Conservation (phyloP, 2,797 vertebrate species). For the Microctenopoma steveboyesi region DNA sequence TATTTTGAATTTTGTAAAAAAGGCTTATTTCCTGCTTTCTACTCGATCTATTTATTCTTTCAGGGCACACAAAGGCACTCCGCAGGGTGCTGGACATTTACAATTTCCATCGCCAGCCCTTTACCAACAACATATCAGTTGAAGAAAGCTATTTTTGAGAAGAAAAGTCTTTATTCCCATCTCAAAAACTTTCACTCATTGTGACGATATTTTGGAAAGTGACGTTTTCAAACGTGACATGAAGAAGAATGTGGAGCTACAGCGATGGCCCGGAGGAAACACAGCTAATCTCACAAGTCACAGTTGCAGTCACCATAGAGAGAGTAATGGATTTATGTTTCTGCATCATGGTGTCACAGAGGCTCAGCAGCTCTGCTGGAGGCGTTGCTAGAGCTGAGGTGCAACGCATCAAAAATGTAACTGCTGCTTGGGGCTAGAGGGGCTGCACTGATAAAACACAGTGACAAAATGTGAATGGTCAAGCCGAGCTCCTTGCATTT, state of each 20-base stretch:
- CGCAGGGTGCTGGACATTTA: conserved; percentile 10
- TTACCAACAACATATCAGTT: conserved; percentile 39
- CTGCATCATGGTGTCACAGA: conserved; percentile 18
- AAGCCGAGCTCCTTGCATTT: background rate
- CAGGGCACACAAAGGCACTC: conserved; percentile 4
- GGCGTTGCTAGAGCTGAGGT: conserved; percentile 18
- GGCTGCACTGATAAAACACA: conserved; percentile 5
- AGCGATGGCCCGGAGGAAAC: conserved; percentile 22
- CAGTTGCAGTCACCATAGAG: conserved; percentile 12
- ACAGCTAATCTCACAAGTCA: conserved; percentile 24
- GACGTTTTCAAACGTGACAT: conserved; percentile 15
- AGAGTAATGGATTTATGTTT: conserved; percentile 42
- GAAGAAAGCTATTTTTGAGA: conserved; percentile 25
- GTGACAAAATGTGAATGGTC: conserved; percentile 8
- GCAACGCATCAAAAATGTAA: conserved; percentile 48
- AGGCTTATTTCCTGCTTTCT: background rate
- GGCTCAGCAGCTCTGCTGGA: conserved; percentile 17
- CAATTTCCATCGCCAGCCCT: conserved; percentile 35
- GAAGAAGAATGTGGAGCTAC: conserved; percentile 21
- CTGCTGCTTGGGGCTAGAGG: conserved; percentile 31
- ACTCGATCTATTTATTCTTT: conserved; percentile 18
- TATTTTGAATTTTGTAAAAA: conserved; percentile 7
- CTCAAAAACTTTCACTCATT: conserved; percentile 11
- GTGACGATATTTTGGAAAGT: conserved; percentile 13
- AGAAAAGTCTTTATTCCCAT: conserved; percentile 11